Evolutionary conservation across 2,888 invertebrate species (phyloP).

Genomic region (Scaptomyza reducta): DNA sequence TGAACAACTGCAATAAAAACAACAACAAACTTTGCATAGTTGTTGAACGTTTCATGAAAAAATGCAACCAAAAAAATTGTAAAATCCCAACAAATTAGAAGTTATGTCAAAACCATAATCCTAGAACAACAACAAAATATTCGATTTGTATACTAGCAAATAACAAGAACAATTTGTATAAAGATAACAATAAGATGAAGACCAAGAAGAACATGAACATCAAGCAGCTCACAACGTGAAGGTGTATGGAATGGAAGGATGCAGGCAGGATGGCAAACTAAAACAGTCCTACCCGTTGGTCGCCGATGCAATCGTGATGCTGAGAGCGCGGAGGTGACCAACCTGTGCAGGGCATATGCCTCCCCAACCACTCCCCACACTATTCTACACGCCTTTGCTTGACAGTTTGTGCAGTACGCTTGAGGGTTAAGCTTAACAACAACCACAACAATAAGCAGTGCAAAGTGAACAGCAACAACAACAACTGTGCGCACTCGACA

Average conservation of each 20-base stretch:
- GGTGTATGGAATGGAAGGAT: not conserved
- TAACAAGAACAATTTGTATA: slow-evolving; percentile 58
- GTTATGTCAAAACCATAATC: slow-evolving; percentile 55
- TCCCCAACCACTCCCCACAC: not conserved
- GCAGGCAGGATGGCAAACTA: slow-evolving; percentile 17
- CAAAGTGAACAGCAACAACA: slow-evolving; percentile 26
- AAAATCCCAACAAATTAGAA: slow-evolving; percentile 81
- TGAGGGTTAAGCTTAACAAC: slow-evolving; percentile 16
- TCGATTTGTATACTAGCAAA: slow-evolving; percentile 44
- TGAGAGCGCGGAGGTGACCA: slow-evolving; percentile 81
- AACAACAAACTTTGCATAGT: slow-evolving; percentile 46
- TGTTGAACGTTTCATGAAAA: slow-evolving; percentile 48
- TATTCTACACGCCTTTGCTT: slow-evolving; percentile 1
- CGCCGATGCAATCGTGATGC: slow-evolving; percentile 81
- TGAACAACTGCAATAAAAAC: slow-evolving; percentile 43
- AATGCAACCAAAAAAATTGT: slow-evolving; percentile 74
- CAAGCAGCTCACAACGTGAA: slow-evolving; percentile 12
- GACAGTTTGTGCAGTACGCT: slow-evolving; percentile 9
- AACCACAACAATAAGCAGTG: not conserved
- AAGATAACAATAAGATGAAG: slow-evolving; percentile 10
- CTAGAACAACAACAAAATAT: not conserved
- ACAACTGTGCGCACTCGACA: slow-evolving; percentile 8
- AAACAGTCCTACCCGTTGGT: slow-evolving; percentile 59
- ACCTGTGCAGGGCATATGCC: slow-evolving; percentile 54
- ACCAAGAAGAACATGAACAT: slow-evolving; percentile 26